Percentiles rank a stretch among this genome's conserved stretches.
Conservation (phyloP, 2,797 vertebrate genomes). For the Premnoplex brunnescens region DNA sequence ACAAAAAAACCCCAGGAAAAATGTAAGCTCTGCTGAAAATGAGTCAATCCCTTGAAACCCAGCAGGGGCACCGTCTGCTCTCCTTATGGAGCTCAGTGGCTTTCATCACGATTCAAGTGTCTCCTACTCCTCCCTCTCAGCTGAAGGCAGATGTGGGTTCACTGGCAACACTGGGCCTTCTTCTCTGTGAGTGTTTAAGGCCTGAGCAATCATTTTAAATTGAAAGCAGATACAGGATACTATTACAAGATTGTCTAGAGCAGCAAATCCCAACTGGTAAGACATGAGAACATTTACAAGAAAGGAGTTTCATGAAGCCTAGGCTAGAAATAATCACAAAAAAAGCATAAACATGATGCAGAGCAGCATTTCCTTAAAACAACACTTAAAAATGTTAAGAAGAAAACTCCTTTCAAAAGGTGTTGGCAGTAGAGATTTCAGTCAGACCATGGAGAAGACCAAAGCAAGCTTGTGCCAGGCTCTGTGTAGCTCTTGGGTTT, state of each 20-base stretch:
- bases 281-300: conserved; percentile 12
- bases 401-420: not conserved
- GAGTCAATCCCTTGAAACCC: conserved; percentile 35
- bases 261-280: conserved; percentile 18
- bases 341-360: not conserved
- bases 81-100: conserved; percentile 41
- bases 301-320: not conserved
- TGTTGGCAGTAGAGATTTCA: not conserved
- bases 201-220: conserved; percentile 53
- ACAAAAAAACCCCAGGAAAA: not conserved
- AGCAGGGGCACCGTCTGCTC: conserved; percentile 44
- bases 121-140: conserved; percentile 41
- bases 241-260: conserved; percentile 50
- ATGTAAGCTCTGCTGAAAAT: conserved; percentile 12
- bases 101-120: conserved; percentile 34
- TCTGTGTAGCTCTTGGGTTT: not conserved
- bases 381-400: not conserved
- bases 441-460: not conserved
- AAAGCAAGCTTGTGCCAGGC: not conserved
- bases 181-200: conserved; percentile 42
- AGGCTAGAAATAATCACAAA: not conserved
- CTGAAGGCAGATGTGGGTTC: conserved; percentile 55
- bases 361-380: not conserved
- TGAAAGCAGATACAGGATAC: conserved; percentile 27
- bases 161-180: conserved; percentile 10